Conservation (phyloP, 1,140 invertebrate species). For the Dufourea novaeangliae region DNA sequence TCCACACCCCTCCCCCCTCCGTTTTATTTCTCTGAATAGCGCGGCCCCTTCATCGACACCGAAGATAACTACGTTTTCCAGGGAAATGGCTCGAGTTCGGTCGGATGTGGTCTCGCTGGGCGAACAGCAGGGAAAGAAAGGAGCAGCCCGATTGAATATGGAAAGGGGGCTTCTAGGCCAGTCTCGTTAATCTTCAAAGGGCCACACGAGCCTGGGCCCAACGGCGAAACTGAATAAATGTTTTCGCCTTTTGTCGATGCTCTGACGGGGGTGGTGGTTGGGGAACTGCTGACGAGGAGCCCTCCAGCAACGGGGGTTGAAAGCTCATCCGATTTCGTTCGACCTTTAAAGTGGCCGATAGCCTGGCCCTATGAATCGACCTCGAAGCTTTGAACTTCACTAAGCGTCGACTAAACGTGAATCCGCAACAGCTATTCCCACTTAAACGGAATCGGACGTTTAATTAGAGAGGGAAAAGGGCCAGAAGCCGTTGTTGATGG, state of each 20-base stretch:
- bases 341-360: not conserved
- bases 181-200: constrained; percentile 68
- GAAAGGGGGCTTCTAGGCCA: constrained; percentile 14
- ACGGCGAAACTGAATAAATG: constrained; percentile 62
- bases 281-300: too few relatives aligned
- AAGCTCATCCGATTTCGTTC: constrained; percentile 43
- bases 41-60: constrained; percentile 5
- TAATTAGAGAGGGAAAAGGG: not conserved
- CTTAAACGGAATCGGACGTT: not conserved
- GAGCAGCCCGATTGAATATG: constrained; percentile 40
- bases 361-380: not conserved
- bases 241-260: constrained; percentile 48
- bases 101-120: constrained; percentile 29
- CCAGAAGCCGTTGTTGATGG: too few relatives aligned
- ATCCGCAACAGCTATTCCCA: not conserved
- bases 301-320: not conserved
- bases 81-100: constrained; percentile 51
- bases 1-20: not conserved
- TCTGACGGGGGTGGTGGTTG: not conserved
- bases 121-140: constrained; percentile 25
- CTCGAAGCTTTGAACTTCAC: not conserved
- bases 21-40: constrained; percentile 23
- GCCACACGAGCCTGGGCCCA: constrained; percentile 41
- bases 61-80: constrained; percentile 68
- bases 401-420: not conserved